Conservation (phyloP, 2,797 vertebrate genomes). For the Calcarius lapponicus region DNA sequence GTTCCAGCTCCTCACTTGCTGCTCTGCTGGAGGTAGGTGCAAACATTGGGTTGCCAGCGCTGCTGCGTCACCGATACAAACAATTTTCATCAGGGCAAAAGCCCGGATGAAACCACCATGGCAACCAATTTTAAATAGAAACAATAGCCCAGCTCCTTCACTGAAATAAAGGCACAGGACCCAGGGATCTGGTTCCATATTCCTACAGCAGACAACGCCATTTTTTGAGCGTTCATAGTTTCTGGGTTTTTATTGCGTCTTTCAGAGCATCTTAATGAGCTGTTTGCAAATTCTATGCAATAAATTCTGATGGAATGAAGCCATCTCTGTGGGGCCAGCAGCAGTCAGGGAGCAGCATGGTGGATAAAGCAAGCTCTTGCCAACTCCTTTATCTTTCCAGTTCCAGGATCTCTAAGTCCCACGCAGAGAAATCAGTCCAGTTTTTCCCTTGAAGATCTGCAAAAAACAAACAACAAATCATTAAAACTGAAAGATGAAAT, state of each 20-base stretch:
- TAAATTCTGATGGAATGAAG: constrained; percentile 13
- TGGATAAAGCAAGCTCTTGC: not conserved
- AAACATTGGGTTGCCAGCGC: constrained; percentile 44
- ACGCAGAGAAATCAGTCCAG: not conserved
- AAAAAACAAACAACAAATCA: not conserved
- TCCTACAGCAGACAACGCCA: not conserved
- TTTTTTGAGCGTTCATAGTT: not conserved
- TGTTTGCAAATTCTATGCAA: not conserved
- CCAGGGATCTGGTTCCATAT: not conserved
- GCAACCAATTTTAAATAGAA: constrained; percentile 67
- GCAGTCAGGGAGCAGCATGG: constrained; percentile 25
- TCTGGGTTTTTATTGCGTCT: not conserved
- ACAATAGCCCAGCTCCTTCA: not conserved
- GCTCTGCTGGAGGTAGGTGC: not conserved
- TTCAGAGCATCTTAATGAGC: not conserved
- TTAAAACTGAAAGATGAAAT: not conserved
- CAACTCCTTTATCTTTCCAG: constrained; percentile 29
- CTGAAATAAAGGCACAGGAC: constrained; percentile 51
- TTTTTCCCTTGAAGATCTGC: constrained; percentile 12
- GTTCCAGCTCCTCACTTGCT: not conserved
- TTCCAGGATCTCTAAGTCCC: not conserved
- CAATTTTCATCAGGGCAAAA: constrained; percentile 37
- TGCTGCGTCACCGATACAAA: constrained; percentile 34
- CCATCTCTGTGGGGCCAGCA: not conserved
- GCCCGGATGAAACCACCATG: constrained; percentile 63